Evolutionary conservation across 37 sponge, comb jelly and placozoan genomes (phyloP).

Genomic region (Bolinopsis microptera): DNA sequence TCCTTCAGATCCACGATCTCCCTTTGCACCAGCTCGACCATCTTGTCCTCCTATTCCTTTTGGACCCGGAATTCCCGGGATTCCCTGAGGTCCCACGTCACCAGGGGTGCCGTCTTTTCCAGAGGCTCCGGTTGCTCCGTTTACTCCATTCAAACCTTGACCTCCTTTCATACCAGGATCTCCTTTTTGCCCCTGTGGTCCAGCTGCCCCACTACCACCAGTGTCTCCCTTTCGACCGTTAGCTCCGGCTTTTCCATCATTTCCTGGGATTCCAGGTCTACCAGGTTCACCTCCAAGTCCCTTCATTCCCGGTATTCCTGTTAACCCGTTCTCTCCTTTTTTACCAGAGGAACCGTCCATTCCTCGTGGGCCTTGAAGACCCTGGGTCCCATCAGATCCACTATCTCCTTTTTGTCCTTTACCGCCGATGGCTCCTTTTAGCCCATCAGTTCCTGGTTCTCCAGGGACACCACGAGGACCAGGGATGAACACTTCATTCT

Average conservation of each 20-base stretch:
- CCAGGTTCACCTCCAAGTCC: neutral
- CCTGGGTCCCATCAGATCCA: slow-evolving; percentile 14
- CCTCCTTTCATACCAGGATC: slow-evolving; percentile 15
- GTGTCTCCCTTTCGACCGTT: neutral
- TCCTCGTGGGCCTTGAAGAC: neutral
- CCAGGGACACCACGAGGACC: neutral
- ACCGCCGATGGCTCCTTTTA: neutral
- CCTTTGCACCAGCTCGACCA: neutral
- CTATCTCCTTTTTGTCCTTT: neutral
- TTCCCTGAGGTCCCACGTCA: neutral
- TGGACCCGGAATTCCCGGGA: neutral
- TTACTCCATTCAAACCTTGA: neutral
- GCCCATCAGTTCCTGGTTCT: neutral
- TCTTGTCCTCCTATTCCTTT: neutral
- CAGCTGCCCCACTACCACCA: neutral
- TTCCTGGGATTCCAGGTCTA: neutral
- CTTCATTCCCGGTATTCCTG: neutral
- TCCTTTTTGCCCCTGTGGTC: neutral
- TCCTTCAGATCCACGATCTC: slow-evolving; percentile 14
- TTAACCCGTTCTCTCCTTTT: neutral
- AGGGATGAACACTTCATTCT: neutral
- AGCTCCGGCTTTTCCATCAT: neutral
- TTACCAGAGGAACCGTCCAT: neutral
- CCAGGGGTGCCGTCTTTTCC: neutral
- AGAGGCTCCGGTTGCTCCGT: neutral